phyloP scores from a whole-genome alignment of 2,888 invertebrate species.

The Chymomyza amoena region DNA sequence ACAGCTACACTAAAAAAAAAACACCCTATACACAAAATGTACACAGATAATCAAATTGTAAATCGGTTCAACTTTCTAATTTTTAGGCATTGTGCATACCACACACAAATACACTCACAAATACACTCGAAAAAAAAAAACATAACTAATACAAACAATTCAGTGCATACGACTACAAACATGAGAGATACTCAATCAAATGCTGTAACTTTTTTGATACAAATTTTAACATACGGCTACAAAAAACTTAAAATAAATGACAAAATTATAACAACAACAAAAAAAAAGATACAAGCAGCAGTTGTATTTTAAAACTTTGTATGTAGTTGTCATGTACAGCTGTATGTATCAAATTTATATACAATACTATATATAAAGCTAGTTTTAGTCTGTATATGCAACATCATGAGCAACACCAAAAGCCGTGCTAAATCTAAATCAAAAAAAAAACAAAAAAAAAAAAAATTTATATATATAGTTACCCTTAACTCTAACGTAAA shows the following conservation, averaged over 20 bases:
- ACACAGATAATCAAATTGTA: neutral
- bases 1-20: constrained; percentile 4
- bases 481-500: constrained; percentile 56
- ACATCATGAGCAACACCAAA: neutral
- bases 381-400: constrained; percentile 1
- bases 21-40: neutral
- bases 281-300: constrained; percentile 18
- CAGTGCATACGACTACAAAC: constrained; percentile 21
- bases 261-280: neutral
- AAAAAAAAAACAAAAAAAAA: constrained; percentile 17
- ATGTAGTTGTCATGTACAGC: constrained; percentile 48
- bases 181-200: constrained; percentile 33
- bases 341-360: constrained; percentile 3
- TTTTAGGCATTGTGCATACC: constrained; percentile 19
- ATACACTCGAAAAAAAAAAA: neutral
- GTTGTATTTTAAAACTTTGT: constrained; percentile 55
- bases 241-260: neutral
- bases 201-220: constrained; percentile 47
- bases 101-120: neutral
- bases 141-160: constrained; percentile 9
- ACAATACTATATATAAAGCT: neutral
- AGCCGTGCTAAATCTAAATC: constrained; percentile 14
- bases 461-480: neutral
- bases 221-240: constrained; percentile 50
- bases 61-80: neutral